Percentiles rank a stretch among this genome's conserved stretches.
These are phyloP conservation scores for Lophius piscatorius DNA, from an alignment of 2,113 vertebrate species.

Conservation along the genomic window DNA sequence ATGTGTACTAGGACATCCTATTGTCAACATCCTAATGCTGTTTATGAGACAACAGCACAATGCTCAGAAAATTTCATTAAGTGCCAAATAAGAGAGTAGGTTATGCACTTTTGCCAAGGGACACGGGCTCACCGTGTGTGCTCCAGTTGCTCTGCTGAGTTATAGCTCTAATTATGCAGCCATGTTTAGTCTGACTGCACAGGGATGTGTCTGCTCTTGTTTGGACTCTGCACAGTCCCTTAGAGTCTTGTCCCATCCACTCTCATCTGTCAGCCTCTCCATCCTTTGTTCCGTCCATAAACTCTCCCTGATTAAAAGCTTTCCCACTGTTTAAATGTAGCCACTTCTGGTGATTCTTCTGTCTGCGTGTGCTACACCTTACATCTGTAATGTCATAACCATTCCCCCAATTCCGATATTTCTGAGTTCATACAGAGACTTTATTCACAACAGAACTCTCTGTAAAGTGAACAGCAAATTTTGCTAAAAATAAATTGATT, in stretches of 20 bases:
- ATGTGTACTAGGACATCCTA: neutral
- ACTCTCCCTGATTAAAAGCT: conserved; percentile 23
- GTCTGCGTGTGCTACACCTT: conserved; percentile 58
- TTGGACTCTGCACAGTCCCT: conserved; percentile 47
- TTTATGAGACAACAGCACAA: conserved; percentile 23
- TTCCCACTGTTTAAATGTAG: conserved; percentile 52
- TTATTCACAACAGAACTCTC: too few relatives aligned
- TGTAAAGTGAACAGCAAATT: too few relatives aligned
- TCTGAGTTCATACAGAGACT: too few relatives aligned
- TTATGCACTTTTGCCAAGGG: conserved; percentile 50
- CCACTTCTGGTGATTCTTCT: conserved; percentile 53
- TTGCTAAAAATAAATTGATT: too few relatives aligned
- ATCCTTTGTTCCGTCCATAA: conserved; percentile 35
- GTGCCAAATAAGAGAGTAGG: conserved; percentile 29
- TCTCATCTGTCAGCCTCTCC: conserved; percentile 46
- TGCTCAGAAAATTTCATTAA: conserved; percentile 44
- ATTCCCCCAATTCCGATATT: conserved; percentile 50
- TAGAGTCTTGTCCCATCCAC: conserved; percentile 37
- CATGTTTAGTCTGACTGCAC: conserved; percentile 72
- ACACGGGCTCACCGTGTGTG: conserved; percentile 31
- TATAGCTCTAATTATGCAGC: conserved; percentile 66
- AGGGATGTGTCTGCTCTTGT: conserved; percentile 65
- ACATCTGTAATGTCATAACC: conserved; percentile 57
- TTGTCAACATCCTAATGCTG: too few relatives aligned
- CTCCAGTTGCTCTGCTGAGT: conserved; percentile 52